These are phyloP conservation scores for Tragelaphus strepsiceros DNA, from an alignment of 2,113 vertebrate genomes.

Conservation along the genomic window DNA sequence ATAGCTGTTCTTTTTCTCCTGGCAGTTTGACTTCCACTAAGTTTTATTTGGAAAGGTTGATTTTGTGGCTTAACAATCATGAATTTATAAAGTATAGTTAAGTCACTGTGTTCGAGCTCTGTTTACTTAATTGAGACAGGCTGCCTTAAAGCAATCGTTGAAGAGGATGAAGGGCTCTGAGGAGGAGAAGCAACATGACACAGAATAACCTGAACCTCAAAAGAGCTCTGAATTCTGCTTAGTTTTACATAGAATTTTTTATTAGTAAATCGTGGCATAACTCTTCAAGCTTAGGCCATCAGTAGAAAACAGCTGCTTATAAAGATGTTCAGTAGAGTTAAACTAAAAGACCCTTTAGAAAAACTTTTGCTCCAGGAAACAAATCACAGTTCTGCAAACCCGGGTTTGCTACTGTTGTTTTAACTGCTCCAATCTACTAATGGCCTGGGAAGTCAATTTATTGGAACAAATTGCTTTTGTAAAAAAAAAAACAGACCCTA, in stretches of 20 bases:
- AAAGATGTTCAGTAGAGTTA: slow-evolving; percentile 15
- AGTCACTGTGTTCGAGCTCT: not conserved
- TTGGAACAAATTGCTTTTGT: not conserved
- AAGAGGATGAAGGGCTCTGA: not conserved
- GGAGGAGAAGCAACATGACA: not conserved
- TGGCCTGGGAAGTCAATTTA: not conserved
- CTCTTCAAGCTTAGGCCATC: not conserved
- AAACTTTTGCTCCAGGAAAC: not conserved
- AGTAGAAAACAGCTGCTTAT: not conserved
- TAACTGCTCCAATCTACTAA: not conserved
- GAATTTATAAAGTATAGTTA: slow-evolving; percentile 36
- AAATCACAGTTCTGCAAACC: not conserved
- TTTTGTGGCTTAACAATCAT: slow-evolving; percentile 25
- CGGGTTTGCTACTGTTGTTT: not conserved
- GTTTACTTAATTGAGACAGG: slow-evolving; percentile 11
- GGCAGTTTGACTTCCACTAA: not conserved
- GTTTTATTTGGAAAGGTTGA: slow-evolving; percentile 46
- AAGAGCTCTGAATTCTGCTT: not conserved
- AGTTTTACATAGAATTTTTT: slow-evolving; percentile 2
- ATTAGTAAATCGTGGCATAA: slow-evolving; percentile 3
- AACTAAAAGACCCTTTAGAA: not conserved
- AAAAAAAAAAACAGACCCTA: not conserved
- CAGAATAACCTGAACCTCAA: not conserved
- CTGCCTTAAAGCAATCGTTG: not conserved
- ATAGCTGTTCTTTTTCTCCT: not conserved